These are phyloP conservation scores for Erythrocercus mccallii DNA, from an alignment of 2,113 vertebrate species.

Conservation along the genomic window DNA sequence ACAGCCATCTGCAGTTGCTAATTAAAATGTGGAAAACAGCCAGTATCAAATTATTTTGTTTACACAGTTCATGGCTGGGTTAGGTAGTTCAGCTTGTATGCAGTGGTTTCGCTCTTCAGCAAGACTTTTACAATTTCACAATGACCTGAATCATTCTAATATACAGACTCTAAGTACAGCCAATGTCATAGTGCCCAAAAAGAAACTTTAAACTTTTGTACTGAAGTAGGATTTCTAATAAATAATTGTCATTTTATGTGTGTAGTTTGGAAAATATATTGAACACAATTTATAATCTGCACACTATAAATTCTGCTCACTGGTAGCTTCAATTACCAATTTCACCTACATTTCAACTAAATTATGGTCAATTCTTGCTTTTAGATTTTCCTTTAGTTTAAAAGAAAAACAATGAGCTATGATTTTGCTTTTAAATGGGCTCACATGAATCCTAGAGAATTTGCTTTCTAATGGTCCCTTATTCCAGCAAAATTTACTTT, in stretches of 20 bases:
- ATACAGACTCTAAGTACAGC: not conserved
- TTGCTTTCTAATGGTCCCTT: not conserved
- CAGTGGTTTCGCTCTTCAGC: not conserved
- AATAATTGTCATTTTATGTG: not conserved
- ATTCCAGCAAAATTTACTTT: not conserved
- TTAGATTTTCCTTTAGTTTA: not conserved
- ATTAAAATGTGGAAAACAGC: slow-evolving; percentile 52
- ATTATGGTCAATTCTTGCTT: not conserved
- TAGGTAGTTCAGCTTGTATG: not conserved
- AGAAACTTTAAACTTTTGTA: not conserved
- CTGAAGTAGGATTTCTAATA: not conserved
- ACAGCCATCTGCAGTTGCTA: not conserved
- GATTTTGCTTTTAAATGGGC: not conserved
- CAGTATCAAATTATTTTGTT: slow-evolving; percentile 28
- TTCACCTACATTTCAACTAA: not conserved
- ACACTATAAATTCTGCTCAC: not conserved
- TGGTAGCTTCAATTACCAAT: not conserved
- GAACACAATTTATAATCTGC: not conserved
- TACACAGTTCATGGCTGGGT: not conserved
- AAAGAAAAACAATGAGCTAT: not conserved
- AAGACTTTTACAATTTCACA: not conserved
- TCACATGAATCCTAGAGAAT: not conserved
- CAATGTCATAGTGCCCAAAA: not conserved
- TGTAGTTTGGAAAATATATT: not conserved
- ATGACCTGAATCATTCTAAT: not conserved